Conservation (phyloP, 2,888 invertebrate genomes). For the Apamea epomidion region DNA sequence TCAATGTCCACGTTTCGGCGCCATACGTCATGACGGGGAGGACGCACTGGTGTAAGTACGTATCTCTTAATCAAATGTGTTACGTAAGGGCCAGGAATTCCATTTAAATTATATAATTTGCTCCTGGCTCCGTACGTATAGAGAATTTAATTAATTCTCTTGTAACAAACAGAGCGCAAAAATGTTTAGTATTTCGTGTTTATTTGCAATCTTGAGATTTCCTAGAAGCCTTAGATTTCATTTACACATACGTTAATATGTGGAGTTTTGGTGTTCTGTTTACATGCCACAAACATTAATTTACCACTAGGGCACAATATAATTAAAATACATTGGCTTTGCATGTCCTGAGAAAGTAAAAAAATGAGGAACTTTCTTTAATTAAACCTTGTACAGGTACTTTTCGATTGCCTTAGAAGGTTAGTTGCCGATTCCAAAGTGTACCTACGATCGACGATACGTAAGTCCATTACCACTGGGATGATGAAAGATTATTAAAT, state of each 20-base stretch:
- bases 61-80: conserved; percentile 12
- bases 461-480: not conserved
- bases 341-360: not conserved
- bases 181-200: conserved; percentile 42
- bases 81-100: conserved; percentile 59
- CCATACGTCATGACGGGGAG: too few species aligned
- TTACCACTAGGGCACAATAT: not conserved
- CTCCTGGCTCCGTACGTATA: conserved; percentile 2
- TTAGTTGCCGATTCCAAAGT: too few species aligned
- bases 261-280: not conserved
- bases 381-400: too few species aligned
- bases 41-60: too few species aligned
- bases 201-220: conserved; percentile 19
- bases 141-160: conserved; percentile 52
- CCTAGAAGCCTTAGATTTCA: conserved; percentile 11
- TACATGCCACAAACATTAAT: too few species aligned
- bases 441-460: not conserved
- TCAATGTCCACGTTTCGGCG: too few species aligned
- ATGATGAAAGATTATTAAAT: not conserved
- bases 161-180: conserved; percentile 38
- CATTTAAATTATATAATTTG: conserved; percentile 72
- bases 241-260: conserved; percentile 17
- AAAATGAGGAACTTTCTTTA: not conserved
- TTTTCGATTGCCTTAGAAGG: too few species aligned
- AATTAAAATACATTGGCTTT: not conserved